phyloP scores from a whole-genome alignment of 2,797 vertebrate genomes.

The Pipistrellus nathusii region DNA sequence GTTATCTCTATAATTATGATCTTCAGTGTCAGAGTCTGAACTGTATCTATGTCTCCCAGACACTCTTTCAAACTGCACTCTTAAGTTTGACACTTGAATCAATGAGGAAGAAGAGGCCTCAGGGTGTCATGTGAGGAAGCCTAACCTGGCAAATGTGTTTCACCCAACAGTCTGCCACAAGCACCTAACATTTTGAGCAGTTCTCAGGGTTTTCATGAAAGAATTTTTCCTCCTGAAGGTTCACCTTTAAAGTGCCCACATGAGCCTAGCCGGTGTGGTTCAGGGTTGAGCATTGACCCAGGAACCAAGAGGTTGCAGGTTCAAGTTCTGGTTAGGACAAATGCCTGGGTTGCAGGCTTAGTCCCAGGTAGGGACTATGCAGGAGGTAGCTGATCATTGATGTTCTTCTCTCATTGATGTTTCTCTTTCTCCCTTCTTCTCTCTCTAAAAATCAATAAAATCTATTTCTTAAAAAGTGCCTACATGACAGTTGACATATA shows the following conservation, averaged over 20 bases:
- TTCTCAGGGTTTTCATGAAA: constrained; percentile 1
- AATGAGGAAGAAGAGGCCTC: background rate
- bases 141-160: background rate
- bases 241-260: background rate
- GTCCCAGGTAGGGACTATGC: no score
- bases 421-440: no score
- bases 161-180: background rate
- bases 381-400: no score
- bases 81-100: background rate
- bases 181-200: background rate
- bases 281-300: no score
- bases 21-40: background rate
- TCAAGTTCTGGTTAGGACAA: no score
- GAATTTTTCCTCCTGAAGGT: background rate
- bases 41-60: background rate
- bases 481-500: background rate
- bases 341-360: no score
- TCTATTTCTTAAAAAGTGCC: background rate
- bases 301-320: no score
- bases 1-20: background rate
- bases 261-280: background rate
- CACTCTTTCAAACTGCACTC: background rate
- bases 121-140: background rate
- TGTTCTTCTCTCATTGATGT: no score
- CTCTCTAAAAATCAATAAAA: no score